Evolutionary conservation across 2,888 invertebrate genomes (phyloP).

Genomic region (Agrilus mali): DNA sequence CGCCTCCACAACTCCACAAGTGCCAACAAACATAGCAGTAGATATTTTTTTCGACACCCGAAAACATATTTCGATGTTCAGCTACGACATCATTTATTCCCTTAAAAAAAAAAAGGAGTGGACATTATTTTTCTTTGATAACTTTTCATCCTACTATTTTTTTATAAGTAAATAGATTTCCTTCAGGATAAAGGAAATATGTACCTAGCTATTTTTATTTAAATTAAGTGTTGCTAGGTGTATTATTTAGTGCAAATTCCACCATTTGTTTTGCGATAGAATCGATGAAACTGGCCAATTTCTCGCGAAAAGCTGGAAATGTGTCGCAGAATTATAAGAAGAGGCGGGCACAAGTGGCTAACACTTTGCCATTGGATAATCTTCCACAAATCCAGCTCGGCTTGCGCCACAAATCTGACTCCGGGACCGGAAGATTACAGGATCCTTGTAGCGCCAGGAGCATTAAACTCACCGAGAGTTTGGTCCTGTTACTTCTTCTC

Average conservation of each 20-base stretch:
- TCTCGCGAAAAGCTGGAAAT: slow-evolving; percentile 17
- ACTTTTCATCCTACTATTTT: too few species aligned
- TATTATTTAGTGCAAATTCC: neutral
- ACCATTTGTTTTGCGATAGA: slow-evolving; percentile 1
- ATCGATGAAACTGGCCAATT: slow-evolving; percentile 6
- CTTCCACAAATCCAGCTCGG: slow-evolving; percentile 36
- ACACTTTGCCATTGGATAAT: slow-evolving; percentile 36
- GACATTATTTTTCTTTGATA: too few species aligned
- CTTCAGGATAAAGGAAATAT: too few species aligned
- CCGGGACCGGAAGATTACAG: slow-evolving; percentile 24
- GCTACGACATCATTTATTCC: too few species aligned
- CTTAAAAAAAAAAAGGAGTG: too few species aligned
- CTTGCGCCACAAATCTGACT: slow-evolving; percentile 27
- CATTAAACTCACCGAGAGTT: too few species aligned
- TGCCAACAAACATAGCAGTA: slow-evolving; percentile 13
- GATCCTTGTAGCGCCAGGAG: slow-evolving; percentile 4
- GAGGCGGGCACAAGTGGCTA: slow-evolving; percentile 29
- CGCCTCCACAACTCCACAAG: slow-evolving; percentile 20
- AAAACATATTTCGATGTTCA: too few species aligned
- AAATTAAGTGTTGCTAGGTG: too few species aligned
- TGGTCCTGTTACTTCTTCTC: too few species aligned
- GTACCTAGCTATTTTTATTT: too few species aligned
- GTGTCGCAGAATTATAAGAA: slow-evolving; percentile 19
- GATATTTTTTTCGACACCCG: neutral
- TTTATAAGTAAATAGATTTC: too few species aligned